Evolutionary conservation across 2,888 invertebrate genomes (phyloP).

Genomic region (Eilema caniola): DNA sequence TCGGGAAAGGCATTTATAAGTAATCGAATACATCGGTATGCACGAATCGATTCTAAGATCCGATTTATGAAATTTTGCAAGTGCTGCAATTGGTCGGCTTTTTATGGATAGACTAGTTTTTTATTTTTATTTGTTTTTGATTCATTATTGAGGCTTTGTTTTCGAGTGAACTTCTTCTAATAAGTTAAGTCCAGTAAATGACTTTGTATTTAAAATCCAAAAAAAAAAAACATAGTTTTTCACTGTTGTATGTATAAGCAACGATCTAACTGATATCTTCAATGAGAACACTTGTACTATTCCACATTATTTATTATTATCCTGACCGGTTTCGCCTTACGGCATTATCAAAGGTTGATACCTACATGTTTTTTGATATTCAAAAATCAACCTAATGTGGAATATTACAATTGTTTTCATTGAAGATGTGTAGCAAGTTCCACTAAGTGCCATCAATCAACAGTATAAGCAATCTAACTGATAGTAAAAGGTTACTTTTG

Average conservation of each 20-base stretch:
- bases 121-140: slow-evolving; percentile 29
- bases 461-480: background rate
- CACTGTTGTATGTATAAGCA: background rate
- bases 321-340: too few relatives aligned
- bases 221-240: background rate
- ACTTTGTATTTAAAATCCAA: background rate
- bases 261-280: too few relatives aligned
- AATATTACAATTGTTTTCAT: too few relatives aligned
- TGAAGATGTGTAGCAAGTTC: too few relatives aligned
- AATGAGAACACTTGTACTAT: too few relatives aligned
- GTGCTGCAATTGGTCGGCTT: slow-evolving; percentile 51
- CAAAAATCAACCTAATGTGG: too few relatives aligned
- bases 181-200: background rate
- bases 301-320: too few relatives aligned
- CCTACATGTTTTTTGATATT: too few relatives aligned
- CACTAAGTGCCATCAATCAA: too few relatives aligned
- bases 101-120: slow-evolving; percentile 46
- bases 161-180: background rate
- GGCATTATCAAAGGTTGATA: too few relatives aligned
- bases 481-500: background rate
- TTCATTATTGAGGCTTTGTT: background rate
- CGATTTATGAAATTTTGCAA: slow-evolving; percentile 66
- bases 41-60: slow-evolving; percentile 71
- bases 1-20: slow-evolving; percentile 79
- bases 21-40: slow-evolving; percentile 82